Percentiles rank a stretch among this genome's conserved stretches.
These are phyloP conservation scores for Cololabis saira DNA, from an alignment of 2,113 vertebrate species.

Conservation along the genomic window DNA sequence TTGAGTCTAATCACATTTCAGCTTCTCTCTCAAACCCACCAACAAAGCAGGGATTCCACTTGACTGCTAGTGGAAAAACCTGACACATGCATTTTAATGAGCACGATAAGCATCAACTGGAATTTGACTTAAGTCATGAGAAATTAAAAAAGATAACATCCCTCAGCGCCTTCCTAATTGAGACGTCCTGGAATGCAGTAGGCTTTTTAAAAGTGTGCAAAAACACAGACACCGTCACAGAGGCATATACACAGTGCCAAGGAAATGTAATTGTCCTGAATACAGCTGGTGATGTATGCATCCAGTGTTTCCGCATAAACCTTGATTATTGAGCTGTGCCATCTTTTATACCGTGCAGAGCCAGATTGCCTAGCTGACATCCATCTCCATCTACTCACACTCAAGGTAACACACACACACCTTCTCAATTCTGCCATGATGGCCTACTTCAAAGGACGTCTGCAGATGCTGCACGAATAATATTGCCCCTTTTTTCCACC, in stretches of 20 bases:
- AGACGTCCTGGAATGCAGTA: slow-evolving; percentile 20
- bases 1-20: slow-evolving; percentile 5
- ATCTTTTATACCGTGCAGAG: slow-evolving; percentile 62
- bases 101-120: slow-evolving; percentile 15
- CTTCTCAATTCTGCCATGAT: slow-evolving; percentile 45
- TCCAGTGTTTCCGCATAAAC: slow-evolving; percentile 50
- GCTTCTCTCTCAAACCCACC: slow-evolving; percentile 10
- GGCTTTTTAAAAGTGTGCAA: slow-evolving; percentile 39
- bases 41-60: slow-evolving; percentile 12
- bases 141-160: slow-evolving; percentile 25
- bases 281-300: slow-evolving; percentile 41
- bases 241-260: slow-evolving; percentile 32
- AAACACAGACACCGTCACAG: slow-evolving; percentile 42
- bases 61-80: slow-evolving; percentile 18
- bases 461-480: slow-evolving; percentile 59
- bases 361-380: slow-evolving; percentile 64
- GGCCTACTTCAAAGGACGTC: slow-evolving; percentile 64
- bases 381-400: slow-evolving; percentile 61
- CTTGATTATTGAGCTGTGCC: slow-evolving; percentile 72
- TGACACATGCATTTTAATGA: slow-evolving; percentile 42
- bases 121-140: slow-evolving; percentile 20
- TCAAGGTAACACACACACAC: slow-evolving; percentile 68
- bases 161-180: slow-evolving; percentile 30
- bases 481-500: slow-evolving; percentile 58
- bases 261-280: slow-evolving; percentile 58